Evolutionary conservation across 2,113 vertebrate species (phyloP), one percentile per base, ranked within the genome.

Genomic region (Mormyrus lacerda): DNA sequence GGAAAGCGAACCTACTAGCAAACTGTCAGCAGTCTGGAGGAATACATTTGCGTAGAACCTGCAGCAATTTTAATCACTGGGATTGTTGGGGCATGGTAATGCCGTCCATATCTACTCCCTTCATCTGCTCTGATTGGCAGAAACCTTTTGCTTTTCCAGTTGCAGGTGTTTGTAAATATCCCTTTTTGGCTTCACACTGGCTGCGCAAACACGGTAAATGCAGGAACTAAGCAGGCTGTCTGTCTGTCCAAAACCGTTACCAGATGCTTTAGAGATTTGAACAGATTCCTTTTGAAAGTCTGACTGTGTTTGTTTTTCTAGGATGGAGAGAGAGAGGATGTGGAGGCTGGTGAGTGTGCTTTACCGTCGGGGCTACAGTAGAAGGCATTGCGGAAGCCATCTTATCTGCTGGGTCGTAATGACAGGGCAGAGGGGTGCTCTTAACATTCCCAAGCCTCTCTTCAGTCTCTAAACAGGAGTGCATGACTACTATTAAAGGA

Each of bases 321-420:
- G 96, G 93, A 88, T 61, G 92, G 94, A 58, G 94, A 94, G 82
- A 89, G 94, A 47, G 94, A 96, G 84, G 91, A 90, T 91, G 91
- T 90, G n/a, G 93, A 90, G 39, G 90, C 95, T 90, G 96, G 96
- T 96, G 88, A 95, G 95, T 92, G 7, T 89, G 58, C 86, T 69
- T 79, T 1, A n/a, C 45, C n/a, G 69, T 87, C 90, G 61, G 65
- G 15, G 27, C 27, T 6, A 55, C 15, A 45, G 35, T 24, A 31
- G 8, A 44, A 21, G 13, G 39, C 31, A 35, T 50, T 27, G 15
- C 10, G 69, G 31, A 48, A 27, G n/a, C 87, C 19, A 17, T 42
- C 55, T 44, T 45, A 79, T 89, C 50, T 87, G 87, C 31, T 2
- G 21, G 85, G 27, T 35, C 15, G 1, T 73, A 47, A 88, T 13